A percentile compares a stretch with the other conserved stretches of the same genome.
phyloP scores from a whole-genome alignment of 2,113 vertebrate species.

The Labrus mixtus region DNA sequence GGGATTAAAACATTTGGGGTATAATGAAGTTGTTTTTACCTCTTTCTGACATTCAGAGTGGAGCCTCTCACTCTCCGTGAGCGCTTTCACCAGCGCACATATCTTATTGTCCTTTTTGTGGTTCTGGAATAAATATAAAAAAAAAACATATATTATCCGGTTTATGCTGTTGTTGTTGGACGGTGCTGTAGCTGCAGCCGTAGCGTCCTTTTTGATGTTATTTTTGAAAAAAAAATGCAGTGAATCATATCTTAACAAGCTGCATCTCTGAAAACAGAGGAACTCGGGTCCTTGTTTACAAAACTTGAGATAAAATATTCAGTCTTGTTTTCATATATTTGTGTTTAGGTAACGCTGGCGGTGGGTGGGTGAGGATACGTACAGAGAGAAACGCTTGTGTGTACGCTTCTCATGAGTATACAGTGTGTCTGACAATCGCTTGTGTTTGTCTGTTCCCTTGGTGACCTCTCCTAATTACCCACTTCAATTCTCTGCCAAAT shows the following conservation, averaged over 20 bases:
- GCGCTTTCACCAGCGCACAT: constrained; percentile 61
- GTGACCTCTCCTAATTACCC: constrained; percentile 78
- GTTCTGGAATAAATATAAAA: constrained; percentile 63
- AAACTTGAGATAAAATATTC: constrained; percentile 47
- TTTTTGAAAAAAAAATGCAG: background rate
- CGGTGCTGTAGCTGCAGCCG: background rate
- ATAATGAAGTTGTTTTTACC: constrained; percentile 48
- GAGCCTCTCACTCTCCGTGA: constrained; percentile 60
- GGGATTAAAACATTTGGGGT: constrained; percentile 6
- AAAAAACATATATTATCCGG: constrained; percentile 29
- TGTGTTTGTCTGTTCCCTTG: constrained; percentile 72
- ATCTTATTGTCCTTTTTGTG: constrained; percentile 71
- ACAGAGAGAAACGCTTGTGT: constrained; percentile 62
- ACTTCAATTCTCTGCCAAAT: constrained; percentile 60
- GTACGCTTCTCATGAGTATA: constrained; percentile 53
- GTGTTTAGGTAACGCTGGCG: constrained; percentile 33
- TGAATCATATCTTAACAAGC: constrained; percentile 6
- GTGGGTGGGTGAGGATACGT: constrained; percentile 26
- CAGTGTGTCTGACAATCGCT: constrained; percentile 47
- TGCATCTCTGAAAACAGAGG: constrained; percentile 10
- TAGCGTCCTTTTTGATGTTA: background rate
- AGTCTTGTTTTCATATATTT: constrained; percentile 50
- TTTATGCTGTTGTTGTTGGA: background rate
- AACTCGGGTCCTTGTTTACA: constrained; percentile 31
- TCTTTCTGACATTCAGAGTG: constrained; percentile 60